Evolutionary conservation across 2,797 vertebrate genomes (phyloP), one percentile per base, ranked within the genome.

Genomic region (Sarcophilus harrisii): DNA sequence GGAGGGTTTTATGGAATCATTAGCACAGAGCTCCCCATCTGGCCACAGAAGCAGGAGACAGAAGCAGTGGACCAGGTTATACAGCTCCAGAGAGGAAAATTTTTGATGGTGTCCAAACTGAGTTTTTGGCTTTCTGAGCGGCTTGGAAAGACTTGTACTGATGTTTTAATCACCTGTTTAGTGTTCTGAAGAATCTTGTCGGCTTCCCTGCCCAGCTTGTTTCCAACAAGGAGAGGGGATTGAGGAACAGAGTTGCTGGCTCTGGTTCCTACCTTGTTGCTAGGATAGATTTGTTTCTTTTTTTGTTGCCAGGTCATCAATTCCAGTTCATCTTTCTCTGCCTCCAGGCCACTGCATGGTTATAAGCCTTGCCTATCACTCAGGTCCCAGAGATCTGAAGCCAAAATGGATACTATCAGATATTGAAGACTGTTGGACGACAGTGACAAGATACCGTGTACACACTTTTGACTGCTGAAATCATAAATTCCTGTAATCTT

Each of bases 131-230:
- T 98, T 98, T 97, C 3, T 2, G 32, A 95, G 94, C 90, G 32
- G 92, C 92, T 98, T 97, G 98, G 98, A 97, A 98, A 98, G 98
- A 95, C 96, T 96, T 95, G 96, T 13, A 93, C 97, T 98, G 97
- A 98, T 97, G 97, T 97, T 98, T 98, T 98, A 98, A 97, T 98
- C 98, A 98, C 98, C 98, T 98, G 98, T 95, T 96, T 93, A 97
- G 98, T 93, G 97, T 97, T 97, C 96, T 97, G 91, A 97, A 97
- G 98, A 97, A 97, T 94, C 92, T 94, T 96, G 96, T 97, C 95
- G 95, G 96, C 58, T 9, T 16, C 1, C 87, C 97, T 87, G 93
- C 91, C 96, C 95, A 97, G 93, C 92, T 62, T 91, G 94, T 94
- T 58, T 97, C 95, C 96, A 98, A 97, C 12, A 96, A 97, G 95